Evolutionary conservation across 1,140 invertebrate genomes (phyloP), one percentile per base, ranked within the genome.

Genomic region (Pararge aegeria): DNA sequence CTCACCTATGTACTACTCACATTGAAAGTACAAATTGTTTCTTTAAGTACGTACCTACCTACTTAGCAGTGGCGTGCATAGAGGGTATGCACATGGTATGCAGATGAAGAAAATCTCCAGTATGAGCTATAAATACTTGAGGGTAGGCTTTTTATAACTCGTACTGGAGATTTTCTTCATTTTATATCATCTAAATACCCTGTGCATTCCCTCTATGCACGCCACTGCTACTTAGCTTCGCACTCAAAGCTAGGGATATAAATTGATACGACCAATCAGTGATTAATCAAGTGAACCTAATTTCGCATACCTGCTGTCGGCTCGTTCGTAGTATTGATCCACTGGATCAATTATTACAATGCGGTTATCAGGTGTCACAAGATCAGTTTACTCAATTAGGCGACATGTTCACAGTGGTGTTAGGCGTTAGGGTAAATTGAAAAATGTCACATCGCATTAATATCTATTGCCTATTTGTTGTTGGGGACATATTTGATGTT

Each of bases 351-450:
- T 55, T 55, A 61, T 61, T 61, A 42, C 53, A 50, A 30, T 29
- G 55, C 34, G 46, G 52, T 50, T 55, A 61, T 55, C 53, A 37
- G 52, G 19, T 60, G 57, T 42, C 57, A 37, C 15, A 5, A 18
- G 38, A 51, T 60, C 50, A 53, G 18, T 60, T 60, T 53, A 53
- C 57, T 20, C 34, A 60, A 60, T 60, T 53, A 60, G 52, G 50
- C 13, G 27, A 34, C 50, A 44, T 53, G 37, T 52, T 59, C 38
- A 34, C 27, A 7, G 27, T 27, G 1, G 50, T 60, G 57, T 53
- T 53, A 46, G 50, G 50, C 18, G 0, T 3, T 42, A 42, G 38
- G 38, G 13, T 42, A 7, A 42, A 42, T 42, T 42, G 15, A 42
- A 42, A 42, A 42, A 9, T 18, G 38, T 18, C 5, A 18, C 34